Base-by-base conservation (phyloP, 1,140 invertebrate genomes). In the Archegozetes longisetosus region DNA sequence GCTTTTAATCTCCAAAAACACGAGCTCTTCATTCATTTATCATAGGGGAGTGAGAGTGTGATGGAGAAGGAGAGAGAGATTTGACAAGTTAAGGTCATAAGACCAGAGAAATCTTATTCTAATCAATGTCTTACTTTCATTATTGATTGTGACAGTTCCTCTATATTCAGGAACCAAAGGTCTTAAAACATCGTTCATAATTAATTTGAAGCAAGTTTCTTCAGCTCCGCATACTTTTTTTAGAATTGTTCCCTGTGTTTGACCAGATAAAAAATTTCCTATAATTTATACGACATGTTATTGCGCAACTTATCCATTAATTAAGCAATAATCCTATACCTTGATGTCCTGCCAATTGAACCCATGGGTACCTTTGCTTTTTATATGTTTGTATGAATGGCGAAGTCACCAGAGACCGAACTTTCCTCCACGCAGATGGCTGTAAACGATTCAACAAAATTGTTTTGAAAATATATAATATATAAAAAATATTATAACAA, bases 361-460 rank as follows among this genome's bases (percentile, higher is more conserved):
- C 86, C 91, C 91, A 96, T 53, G 88, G 90, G 76, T 95, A 94
- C 62, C 85, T 77, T 73, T 90, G 85, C 71, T 92, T 91, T 72
- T 92, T 93, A 77, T 92, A 94, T 0, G 88, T 93, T 74, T 94
- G 91, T 69, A 93, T 87, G 77, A 95, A 95, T 24, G 89, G 90
- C 28, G 89, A 90, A 69, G 90, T 86, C 29, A 95, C 88, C 57
- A 92, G 88, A 69, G 89, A 93, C 51, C 88, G 78, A 29, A 94
- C 79, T 74, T 92, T 93, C 61, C 84, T 79, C 91, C 89, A 95
- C 67, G 85, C 86, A 51, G 88, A 92, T 68, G 83, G 82, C 88
- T 93, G 79, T 83, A n/a, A n/a, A n/a, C n/a, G n/a, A n/a, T n/a
- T n/a, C n/a, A 82, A 69, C 68, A 66, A 60, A 68, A 67, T 40